Percentiles rank a stretch among this genome's conserved stretches.
Conservation (phyloP, 2,113 vertebrate species). For the Callionymus lyra region DNA sequence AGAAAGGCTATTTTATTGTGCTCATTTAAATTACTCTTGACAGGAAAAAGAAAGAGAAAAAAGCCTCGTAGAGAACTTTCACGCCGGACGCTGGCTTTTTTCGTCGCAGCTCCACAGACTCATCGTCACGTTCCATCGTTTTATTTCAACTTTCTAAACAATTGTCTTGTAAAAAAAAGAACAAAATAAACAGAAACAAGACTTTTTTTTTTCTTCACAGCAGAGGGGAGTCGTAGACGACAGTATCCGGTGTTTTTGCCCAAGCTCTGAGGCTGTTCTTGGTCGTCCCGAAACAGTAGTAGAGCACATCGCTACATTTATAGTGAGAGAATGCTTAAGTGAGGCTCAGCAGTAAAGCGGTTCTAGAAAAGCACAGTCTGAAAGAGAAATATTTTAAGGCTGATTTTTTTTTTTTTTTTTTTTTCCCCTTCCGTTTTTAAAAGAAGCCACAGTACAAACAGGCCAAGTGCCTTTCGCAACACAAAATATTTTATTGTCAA, state of each 20-base stretch:
- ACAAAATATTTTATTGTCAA: constrained; percentile 14
- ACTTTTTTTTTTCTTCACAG: constrained; percentile 27
- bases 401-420: too few species aligned
- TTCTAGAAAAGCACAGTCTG: constrained; percentile 49
- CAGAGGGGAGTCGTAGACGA: too few species aligned
- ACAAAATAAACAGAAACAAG: constrained; percentile 41
- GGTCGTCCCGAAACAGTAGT: constrained; percentile 24
- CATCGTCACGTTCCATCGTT: constrained; percentile 30
- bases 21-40: constrained; percentile 56
- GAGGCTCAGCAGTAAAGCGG: constrained; percentile 52
- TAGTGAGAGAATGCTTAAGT: constrained; percentile 56
- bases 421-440: too few species aligned
- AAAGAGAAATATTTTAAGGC: constrained; percentile 13
- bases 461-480: constrained; percentile 28
- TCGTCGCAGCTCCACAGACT: neutral
- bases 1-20: constrained; percentile 64
- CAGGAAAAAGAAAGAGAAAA: constrained; percentile 52
- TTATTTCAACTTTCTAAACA: constrained; percentile 41
- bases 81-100: neutral
- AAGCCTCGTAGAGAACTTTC: constrained; percentile 40
- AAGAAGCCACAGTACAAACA: constrained; percentile 9
- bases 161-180: constrained; percentile 11
- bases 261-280: too few species aligned
- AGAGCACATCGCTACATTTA: constrained; percentile 58
- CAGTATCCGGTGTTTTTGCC: too few species aligned